Evolutionary conservation across 2,888 invertebrate species (phyloP).

Genomic region (Parnassius glacialis): DNA sequence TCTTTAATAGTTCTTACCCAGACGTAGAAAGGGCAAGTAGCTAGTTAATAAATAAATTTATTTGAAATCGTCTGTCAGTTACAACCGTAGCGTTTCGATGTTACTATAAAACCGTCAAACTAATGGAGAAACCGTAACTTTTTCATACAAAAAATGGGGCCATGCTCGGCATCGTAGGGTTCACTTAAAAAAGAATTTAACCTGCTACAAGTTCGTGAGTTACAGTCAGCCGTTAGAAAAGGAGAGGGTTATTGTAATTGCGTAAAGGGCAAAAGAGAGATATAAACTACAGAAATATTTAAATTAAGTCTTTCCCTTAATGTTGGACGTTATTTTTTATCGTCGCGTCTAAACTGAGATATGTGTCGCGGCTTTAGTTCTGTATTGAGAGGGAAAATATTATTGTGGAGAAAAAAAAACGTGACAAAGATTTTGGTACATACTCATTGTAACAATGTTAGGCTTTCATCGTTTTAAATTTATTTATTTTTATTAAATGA

Average conservation of each 20-base stretch:
- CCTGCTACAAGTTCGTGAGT: conserved; percentile 54
- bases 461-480: too few relatives aligned
- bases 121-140: conserved; percentile 51
- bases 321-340: conserved; percentile 78
- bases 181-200: conserved; percentile 76
- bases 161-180: conserved; percentile 45
- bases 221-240: conserved; percentile 53
- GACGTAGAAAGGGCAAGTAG: too few relatives aligned
- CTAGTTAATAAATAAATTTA: too few relatives aligned
- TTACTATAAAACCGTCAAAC: conserved; percentile 46
- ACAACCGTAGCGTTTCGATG: conserved; percentile 31
- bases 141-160: conserved; percentile 47
- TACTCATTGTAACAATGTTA: neutral
- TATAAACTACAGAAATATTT: conserved; percentile 65
- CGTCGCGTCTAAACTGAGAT: conserved; percentile 70
- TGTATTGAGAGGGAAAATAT: conserved; percentile 39
- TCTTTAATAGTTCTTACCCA: too few relatives aligned
- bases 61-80: neutral
- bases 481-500: neutral
- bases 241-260: conserved; percentile 37
- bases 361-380: conserved; percentile 51
- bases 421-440: conserved; percentile 33
- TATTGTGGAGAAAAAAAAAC: conserved; percentile 37
- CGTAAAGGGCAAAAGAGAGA: conserved; percentile 39
- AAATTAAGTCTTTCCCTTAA: conserved; percentile 76